phyloP scores from a whole-genome alignment of 2,888 invertebrate species.

The Adelognathus sp. region DNA sequence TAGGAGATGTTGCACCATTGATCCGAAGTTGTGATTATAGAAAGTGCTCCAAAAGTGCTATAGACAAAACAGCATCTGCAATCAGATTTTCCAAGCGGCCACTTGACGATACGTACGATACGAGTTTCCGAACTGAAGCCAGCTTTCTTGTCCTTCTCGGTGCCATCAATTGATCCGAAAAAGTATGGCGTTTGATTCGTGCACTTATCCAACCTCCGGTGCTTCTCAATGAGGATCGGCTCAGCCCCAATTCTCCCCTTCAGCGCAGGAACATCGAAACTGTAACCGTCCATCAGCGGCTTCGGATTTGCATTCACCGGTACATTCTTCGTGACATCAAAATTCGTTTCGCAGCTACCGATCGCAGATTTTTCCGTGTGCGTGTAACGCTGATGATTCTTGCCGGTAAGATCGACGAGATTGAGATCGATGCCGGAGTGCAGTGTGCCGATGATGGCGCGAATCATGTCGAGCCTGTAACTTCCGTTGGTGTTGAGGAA shows the following conservation, averaged over 20 bases:
- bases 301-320: not conserved
- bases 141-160: not conserved
- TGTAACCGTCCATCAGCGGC: not conserved
- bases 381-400: not conserved
- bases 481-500: not conserved
- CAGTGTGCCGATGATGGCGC: slow-evolving; percentile 14
- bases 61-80: too few species aligned
- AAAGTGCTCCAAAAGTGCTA: too few species aligned
- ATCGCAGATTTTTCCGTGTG: slow-evolving; percentile 17
- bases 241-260: not conserved
- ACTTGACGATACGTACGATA: slow-evolving; percentile 13
- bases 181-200: slow-evolving; percentile 34
- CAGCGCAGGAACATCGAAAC: not conserved
- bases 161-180: slow-evolving; percentile 12
- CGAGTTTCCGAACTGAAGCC: not conserved
- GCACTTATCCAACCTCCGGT: slow-evolving; percentile 42
- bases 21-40: too few species aligned
- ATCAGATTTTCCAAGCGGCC: too few species aligned
- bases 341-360: slow-evolving; percentile 32
- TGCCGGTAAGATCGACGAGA: not conserved
- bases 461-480: slow-evolving; percentile 13
- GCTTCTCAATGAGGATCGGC: slow-evolving; percentile 51
- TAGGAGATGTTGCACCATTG: too few species aligned
- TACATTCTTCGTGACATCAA: not conserved
- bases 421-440: slow-evolving; percentile 23